Evolutionary conservation across 2,113 vertebrate genomes (phyloP).

Genomic region (Lampris incognitus): DNA sequence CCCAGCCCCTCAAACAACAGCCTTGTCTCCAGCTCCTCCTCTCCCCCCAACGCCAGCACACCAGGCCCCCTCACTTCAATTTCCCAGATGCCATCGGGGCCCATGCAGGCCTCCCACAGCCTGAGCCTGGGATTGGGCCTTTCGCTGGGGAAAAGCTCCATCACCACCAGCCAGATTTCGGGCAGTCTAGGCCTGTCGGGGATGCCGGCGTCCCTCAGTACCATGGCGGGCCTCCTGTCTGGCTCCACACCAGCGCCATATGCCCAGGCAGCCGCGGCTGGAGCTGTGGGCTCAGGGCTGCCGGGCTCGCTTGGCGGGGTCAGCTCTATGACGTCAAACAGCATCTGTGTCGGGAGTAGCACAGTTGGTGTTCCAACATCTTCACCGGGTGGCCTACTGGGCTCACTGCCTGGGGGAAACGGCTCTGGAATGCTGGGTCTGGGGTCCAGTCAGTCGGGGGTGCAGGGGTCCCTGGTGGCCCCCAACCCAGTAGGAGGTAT

Average conservation of each 20-base stretch:
- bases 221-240: constrained; percentile 68
- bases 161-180: constrained; percentile 63
- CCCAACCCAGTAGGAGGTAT: constrained; percentile 59
- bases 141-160: constrained; percentile 60
- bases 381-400: constrained; percentile 62
- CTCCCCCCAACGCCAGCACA: constrained; percentile 66
- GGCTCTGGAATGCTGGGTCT: constrained; percentile 68
- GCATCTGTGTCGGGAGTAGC: constrained; percentile 58
- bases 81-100: constrained; percentile 45
- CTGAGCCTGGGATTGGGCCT: constrained; percentile 72
- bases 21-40: constrained; percentile 49
- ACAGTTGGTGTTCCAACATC: constrained; percentile 69
- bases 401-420: constrained; percentile 47
- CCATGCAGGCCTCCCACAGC: constrained; percentile 65
- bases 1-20: constrained; percentile 58
- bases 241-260: constrained; percentile 86
- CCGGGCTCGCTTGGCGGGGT: constrained; percentile 58
- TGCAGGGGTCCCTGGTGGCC: constrained; percentile 66
- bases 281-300: constrained; percentile 50
- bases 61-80: constrained; percentile 54
- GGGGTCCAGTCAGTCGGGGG: constrained; percentile 49
- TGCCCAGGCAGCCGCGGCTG: constrained; percentile 84
- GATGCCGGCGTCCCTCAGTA: constrained; percentile 78
- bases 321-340: constrained; percentile 46
- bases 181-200: constrained; percentile 74